Conservation (phyloP, 1,140 invertebrate genomes). For the Drosophila busckii region DNA sequence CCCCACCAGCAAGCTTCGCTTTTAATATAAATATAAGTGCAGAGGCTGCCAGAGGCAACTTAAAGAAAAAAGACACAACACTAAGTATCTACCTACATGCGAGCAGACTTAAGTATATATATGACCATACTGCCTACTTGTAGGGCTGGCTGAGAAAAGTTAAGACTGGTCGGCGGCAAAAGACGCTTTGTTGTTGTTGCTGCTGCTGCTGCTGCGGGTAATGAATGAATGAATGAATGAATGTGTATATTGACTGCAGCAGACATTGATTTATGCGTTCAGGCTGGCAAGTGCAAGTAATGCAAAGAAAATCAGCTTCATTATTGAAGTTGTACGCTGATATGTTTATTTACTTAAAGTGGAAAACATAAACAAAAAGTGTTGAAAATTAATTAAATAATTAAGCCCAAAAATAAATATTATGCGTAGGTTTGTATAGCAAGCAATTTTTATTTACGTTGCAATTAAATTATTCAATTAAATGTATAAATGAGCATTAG, state of each 20-base stretch:
- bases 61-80: constrained; percentile 10
- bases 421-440: no score
- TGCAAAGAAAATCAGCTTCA: no score
- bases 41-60: constrained; percentile 43
- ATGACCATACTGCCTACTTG: neutral
- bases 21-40: constrained; percentile 27
- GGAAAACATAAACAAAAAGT: no score
- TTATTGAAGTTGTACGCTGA: no score
- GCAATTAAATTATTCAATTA: no score
- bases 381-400: no score
- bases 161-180: constrained; percentile 44
- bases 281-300: constrained; percentile 34
- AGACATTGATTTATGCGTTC: constrained; percentile 65
- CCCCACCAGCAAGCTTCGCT: no score
- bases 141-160: constrained; percentile 15
- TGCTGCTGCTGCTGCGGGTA: constrained; percentile 1
- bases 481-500: no score
- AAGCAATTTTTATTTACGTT: no score
- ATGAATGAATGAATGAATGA: constrained; percentile 34
- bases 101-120: neutral
- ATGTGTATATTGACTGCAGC: neutral
- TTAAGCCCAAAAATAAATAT: no score
- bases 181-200: constrained; percentile 56
- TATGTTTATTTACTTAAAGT: no score
- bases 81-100: constrained; percentile 2